Percentiles rank a stretch among this genome's conserved stretches.
Evolutionary conservation across 2,797 vertebrate genomes (phyloP).

Genomic region (Falco berigora): DNA sequence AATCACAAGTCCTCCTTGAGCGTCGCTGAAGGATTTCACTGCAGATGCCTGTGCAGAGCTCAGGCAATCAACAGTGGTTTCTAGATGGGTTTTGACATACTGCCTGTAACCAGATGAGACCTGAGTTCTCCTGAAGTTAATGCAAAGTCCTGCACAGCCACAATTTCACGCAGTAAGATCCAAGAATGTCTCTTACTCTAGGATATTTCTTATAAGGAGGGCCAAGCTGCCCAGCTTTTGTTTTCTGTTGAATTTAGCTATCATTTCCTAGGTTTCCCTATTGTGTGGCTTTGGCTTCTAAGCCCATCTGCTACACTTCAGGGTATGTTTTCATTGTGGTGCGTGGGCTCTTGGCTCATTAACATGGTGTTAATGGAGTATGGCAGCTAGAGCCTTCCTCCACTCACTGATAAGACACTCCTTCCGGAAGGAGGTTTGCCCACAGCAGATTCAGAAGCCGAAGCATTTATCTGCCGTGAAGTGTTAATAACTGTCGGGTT

Average conservation of each 20-base stretch:
- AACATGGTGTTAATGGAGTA: slow-evolving; percentile 59
- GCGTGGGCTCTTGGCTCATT: slow-evolving; percentile 58
- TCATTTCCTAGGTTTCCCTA: slow-evolving; percentile 16
- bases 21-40: neutral
- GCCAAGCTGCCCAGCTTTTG: slow-evolving; percentile 20
- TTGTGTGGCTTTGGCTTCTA: slow-evolving; percentile 56
- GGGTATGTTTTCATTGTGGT: slow-evolving; percentile 53
- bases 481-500: slow-evolving; percentile 58
- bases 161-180: neutral
- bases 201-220: neutral
- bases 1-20: neutral
- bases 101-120: neutral
- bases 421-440: slow-evolving; percentile 50
- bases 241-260: slow-evolving; percentile 16
- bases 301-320: slow-evolving; percentile 63
- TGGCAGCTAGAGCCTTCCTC: slow-evolving; percentile 60
- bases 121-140: neutral
- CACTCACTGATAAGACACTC: slow-evolving; percentile 31
- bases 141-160: neutral
- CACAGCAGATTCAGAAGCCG: slow-evolving; percentile 58
- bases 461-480: slow-evolving; percentile 43
- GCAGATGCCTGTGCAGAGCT: rapidly evolving
- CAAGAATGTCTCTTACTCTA: neutral
- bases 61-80: neutral
- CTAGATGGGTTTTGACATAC: neutral